Evolutionary conservation across 2,113 vertebrate genomes (phyloP).

Genomic region (Saimiri boliviensis): DNA sequence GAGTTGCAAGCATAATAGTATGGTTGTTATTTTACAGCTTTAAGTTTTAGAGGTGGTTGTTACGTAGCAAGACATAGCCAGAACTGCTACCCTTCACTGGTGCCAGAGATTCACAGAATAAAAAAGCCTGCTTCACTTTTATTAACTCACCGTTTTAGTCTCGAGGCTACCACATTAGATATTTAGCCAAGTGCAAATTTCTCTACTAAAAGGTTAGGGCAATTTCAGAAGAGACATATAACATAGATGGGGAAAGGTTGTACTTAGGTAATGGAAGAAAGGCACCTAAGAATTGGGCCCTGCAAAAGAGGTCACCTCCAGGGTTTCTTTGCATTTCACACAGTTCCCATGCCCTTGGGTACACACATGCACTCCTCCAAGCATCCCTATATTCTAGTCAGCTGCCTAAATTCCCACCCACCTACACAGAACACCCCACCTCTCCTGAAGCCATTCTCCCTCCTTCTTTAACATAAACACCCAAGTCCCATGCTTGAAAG

Average conservation of each 20-base stretch:
- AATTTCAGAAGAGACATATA: background rate
- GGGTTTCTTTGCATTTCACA: background rate
- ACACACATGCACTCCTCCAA: background rate
- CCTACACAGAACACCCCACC: background rate
- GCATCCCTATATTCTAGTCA: background rate
- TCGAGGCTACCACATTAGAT: background rate
- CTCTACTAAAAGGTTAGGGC: background rate
- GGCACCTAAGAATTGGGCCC: background rate
- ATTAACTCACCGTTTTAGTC: background rate
- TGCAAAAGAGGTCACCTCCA: background rate
- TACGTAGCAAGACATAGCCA: background rate
- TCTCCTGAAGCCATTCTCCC: background rate
- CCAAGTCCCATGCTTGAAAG: background rate
- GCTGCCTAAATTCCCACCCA: background rate
- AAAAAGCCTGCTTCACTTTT: background rate
- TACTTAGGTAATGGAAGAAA: background rate
- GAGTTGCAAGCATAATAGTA: background rate
- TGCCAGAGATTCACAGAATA: background rate
- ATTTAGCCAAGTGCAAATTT: background rate
- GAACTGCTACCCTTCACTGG: background rate
- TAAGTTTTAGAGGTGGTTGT: background rate
- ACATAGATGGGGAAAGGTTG: background rate
- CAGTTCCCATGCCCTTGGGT: background rate
- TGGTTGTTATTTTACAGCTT: background rate
- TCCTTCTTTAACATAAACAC: background rate